These are phyloP conservation scores for Acanthis flammea DNA, from an alignment of 2,797 vertebrate genomes.

Conservation along the genomic window DNA sequence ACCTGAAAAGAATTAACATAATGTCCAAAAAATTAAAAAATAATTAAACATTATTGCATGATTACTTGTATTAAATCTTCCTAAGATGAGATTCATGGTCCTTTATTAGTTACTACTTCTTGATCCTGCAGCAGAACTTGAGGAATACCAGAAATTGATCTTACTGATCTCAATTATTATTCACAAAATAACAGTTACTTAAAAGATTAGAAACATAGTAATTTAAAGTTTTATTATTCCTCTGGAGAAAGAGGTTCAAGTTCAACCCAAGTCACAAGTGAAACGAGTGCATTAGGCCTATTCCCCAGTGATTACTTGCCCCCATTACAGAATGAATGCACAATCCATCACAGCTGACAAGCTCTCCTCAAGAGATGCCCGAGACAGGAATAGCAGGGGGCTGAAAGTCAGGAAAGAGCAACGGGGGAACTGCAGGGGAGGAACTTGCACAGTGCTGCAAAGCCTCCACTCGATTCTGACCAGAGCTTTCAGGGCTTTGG, in stretches of 20 bases:
- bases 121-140: not conserved
- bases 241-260: constrained; percentile 24
- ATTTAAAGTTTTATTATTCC: not conserved
- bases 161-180: not conserved
- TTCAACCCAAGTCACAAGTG: constrained; percentile 46
- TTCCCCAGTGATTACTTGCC: constrained; percentile 6
- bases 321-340: constrained; percentile 36
- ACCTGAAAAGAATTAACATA: not conserved
- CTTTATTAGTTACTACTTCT: not conserved
- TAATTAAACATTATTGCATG: not conserved
- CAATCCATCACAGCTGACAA: constrained; percentile 72
- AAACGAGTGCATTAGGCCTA: constrained; percentile 38
- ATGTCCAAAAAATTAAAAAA: not conserved
- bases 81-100: not conserved
- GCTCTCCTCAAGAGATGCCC: constrained; percentile 36
- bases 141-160: not conserved
- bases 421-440: not conserved
- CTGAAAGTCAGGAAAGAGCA: constrained; percentile 31
- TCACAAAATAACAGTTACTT: not conserved
- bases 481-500: not conserved
- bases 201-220: not conserved
- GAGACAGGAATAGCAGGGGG: constrained; percentile 13
- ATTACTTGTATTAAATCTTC: not conserved
- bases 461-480: not conserved
- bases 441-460: not conserved